Evolutionary conservation across 2,113 vertebrate genomes (phyloP).

Genomic region (Cyphomyrus plagiostoma): DNA sequence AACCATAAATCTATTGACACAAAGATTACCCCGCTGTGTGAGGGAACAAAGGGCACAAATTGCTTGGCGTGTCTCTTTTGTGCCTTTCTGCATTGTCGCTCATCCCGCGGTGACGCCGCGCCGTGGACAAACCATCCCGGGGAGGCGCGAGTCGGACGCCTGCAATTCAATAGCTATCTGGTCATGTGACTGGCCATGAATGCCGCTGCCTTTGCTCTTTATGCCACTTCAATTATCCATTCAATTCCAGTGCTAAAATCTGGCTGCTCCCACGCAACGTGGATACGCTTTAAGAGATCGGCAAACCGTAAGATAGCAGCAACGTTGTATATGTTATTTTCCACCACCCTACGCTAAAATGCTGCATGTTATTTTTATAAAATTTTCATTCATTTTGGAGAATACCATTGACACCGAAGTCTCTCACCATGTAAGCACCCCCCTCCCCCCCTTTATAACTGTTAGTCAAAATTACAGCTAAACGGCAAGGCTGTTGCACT

Average conservation of each 20-base stretch:
- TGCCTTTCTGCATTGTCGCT: neutral
- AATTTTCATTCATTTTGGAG: neutral
- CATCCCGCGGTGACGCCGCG: neutral
- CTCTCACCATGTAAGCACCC: neutral
- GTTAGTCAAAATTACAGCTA: neutral
- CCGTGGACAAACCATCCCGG: neutral
- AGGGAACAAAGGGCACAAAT: neutral
- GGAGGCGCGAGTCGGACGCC: neutral
- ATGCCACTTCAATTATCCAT: neutral
- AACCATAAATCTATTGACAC: constrained; percentile 16
- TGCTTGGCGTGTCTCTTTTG: neutral
- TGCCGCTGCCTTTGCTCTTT: neutral
- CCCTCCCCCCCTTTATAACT: neutral
- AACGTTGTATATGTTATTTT: neutral
- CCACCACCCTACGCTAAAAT: neutral
- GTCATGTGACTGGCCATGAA: neutral
- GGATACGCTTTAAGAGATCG: neutral
- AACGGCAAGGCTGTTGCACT: neutral
- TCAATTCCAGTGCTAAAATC: neutral
- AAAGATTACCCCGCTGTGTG: neutral
- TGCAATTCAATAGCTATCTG: neutral
- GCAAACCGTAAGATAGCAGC: neutral
- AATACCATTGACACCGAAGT: neutral
- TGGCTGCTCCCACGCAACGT: neutral
- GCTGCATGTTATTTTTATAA: neutral